Conservation (phyloP, 2,888 invertebrate species). For the Megamerina dolium region DNA sequence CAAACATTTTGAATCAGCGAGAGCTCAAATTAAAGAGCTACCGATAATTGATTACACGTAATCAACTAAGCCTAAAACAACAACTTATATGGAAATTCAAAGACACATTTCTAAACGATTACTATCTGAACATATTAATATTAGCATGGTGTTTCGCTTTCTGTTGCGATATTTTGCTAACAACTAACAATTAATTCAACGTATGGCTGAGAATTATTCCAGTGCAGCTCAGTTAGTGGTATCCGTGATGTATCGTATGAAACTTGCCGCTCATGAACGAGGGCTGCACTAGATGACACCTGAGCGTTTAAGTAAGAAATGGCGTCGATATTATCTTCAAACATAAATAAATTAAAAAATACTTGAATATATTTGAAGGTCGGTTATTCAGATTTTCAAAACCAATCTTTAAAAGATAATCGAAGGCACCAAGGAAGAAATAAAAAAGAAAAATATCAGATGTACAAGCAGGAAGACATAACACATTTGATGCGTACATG, state of each 20-base stretch:
- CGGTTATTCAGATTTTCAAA: conserved; percentile 56
- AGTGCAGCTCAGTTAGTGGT: conserved; percentile 77
- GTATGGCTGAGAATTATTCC: too few relatives aligned
- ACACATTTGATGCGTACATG: too few relatives aligned
- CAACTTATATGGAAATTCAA: conserved; percentile 86
- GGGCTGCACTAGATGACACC: conserved; percentile 46
- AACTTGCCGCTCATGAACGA: conserved; percentile 53
- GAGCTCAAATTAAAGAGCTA: too few relatives aligned
- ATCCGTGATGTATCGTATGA: conserved; percentile 61
- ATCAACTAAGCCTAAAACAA: conserved; percentile 78
- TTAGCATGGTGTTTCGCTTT: conserved; percentile 63
- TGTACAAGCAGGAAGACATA: too few relatives aligned
- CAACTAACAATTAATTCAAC: conserved; percentile 71
- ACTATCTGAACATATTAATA: background rate
- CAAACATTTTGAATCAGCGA: too few relatives aligned
- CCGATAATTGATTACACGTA: conserved; percentile 77
- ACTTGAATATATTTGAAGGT: too few relatives aligned
- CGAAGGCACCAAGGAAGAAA: conserved; percentile 60
- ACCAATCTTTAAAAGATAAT: conserved; percentile 61
- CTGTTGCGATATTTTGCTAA: conserved; percentile 67
- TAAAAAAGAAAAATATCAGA: conserved; percentile 53
- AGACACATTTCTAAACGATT: conserved; percentile 60
- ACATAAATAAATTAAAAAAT: too few relatives aligned
- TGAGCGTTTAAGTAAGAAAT: conserved; percentile 41
- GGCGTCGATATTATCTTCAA: too few relatives aligned